Conservation (phyloP, 2,888 invertebrate species). For the Nomada ruficornis region DNA sequence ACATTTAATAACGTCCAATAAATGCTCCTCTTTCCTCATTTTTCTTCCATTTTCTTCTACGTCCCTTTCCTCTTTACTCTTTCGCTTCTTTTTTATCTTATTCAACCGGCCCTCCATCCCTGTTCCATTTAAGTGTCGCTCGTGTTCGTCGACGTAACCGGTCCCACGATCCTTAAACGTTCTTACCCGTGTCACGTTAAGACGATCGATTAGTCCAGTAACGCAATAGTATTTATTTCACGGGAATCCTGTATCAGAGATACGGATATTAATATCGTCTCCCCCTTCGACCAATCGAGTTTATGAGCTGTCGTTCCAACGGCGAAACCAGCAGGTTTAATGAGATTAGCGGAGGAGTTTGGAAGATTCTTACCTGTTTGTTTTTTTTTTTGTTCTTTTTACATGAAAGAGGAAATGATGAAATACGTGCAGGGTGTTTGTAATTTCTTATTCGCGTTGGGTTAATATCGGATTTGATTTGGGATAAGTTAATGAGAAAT, state of each 20-base stretch:
- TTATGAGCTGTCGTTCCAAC: constrained; percentile 26
- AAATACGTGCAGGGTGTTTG: too few species aligned
- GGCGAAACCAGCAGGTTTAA: not conserved
- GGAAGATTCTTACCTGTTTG: not conserved
- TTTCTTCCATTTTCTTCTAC: not conserved
- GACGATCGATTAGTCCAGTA: constrained; percentile 57
- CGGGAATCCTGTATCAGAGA: constrained; percentile 23
- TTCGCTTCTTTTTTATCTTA: constrained; percentile 2
- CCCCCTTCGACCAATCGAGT: not conserved
- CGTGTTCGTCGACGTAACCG: not conserved
- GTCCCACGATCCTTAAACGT: constrained; percentile 39
- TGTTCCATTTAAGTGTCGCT: constrained; percentile 1
- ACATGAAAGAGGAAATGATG: not conserved
- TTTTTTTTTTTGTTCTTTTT: not conserved
- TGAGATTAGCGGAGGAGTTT: not conserved
- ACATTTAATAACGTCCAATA: constrained; percentile 81
- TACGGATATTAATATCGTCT: constrained; percentile 33
- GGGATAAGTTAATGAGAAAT: too few species aligned
- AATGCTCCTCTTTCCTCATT: constrained; percentile 55
- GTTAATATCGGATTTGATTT: too few species aligned
- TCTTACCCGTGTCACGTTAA: constrained; percentile 60
- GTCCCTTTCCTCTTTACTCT: not conserved
- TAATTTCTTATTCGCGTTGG: too few species aligned
- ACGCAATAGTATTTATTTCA: constrained; percentile 42
- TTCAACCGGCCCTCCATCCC: constrained; percentile 20